These are phyloP conservation scores for Agrilus biguttatus DNA, from an alignment of 2,888 invertebrate species.

Conservation along the genomic window DNA sequence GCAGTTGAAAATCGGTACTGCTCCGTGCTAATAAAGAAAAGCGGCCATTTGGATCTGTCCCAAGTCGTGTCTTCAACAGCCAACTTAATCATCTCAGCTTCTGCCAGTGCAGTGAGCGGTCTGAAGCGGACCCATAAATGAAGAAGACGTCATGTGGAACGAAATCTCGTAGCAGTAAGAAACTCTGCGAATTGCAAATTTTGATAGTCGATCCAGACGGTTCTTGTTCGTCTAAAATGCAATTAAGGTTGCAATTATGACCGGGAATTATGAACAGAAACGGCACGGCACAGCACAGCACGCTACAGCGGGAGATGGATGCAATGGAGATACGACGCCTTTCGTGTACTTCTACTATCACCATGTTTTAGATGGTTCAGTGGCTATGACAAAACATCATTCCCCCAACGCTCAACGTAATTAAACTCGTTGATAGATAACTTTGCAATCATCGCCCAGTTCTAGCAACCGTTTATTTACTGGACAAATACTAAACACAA, in stretches of 20 bases:
- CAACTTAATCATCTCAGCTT: too few relatives aligned
- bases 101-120: too few relatives aligned
- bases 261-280: conserved; percentile 16
- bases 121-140: too few relatives aligned
- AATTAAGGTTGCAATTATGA: conserved; percentile 21
- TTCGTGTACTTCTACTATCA: too few relatives aligned
- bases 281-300: conserved; percentile 8
- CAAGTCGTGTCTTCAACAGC: too few relatives aligned
- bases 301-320: conserved; percentile 6
- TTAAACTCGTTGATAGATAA: conserved; percentile 12
- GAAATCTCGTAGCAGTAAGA: too few relatives aligned
- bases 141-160: too few relatives aligned
- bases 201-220: conserved; percentile 7
- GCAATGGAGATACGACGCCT: conserved; percentile 10
- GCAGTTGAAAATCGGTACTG: too few relatives aligned
- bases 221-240: conserved; percentile 17
- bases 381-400: conserved; percentile 10
- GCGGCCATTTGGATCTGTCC: too few relatives aligned
- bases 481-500: too few relatives aligned
- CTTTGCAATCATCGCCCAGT: conserved; percentile 4
- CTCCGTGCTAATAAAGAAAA: too few relatives aligned
- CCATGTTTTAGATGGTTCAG: conserved; percentile 8
- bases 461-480: too few relatives aligned
- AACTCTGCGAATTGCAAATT: conserved; percentile 6
- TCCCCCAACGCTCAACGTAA: conserved; percentile 9